Percentiles rank a stretch among this genome's conserved stretches.
phyloP scores from a whole-genome alignment of 2,113 vertebrate genomes.

The Pseudorasbora parva region DNA sequence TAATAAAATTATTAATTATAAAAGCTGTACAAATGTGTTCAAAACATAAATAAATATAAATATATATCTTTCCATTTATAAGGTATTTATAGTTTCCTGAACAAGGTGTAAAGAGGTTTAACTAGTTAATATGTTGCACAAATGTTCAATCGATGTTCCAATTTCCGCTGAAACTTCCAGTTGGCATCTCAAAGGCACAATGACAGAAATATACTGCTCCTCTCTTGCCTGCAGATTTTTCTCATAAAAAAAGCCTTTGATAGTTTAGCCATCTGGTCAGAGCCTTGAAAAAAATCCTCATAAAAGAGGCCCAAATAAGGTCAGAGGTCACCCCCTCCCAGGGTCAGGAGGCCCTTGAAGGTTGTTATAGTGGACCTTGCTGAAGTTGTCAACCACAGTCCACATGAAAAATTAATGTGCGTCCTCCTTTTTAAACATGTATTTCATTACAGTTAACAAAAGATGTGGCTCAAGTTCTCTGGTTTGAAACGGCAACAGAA shows the following conservation, averaged over 20 bases:
- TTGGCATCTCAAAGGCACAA: slow-evolving; percentile 73
- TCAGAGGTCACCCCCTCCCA: slow-evolving; percentile 89
- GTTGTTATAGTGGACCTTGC: slow-evolving; percentile 88
- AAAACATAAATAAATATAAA: too few relatives aligned
- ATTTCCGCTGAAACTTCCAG: slow-evolving; percentile 48
- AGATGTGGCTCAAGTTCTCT: slow-evolving; percentile 19
- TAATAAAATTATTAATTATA: too few relatives aligned
- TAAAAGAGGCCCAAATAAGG: slow-evolving; percentile 94
- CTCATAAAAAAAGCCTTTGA: slow-evolving; percentile 97
- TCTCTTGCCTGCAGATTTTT: slow-evolving; percentile 90
- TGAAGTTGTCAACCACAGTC: slow-evolving; percentile 91
- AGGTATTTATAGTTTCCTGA: background rate
- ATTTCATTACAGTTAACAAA: slow-evolving; percentile 84
- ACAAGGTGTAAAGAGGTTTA: background rate
- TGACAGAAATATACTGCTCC: slow-evolving; percentile 86
- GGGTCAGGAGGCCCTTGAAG: slow-evolving; percentile 90
- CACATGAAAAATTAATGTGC: slow-evolving; percentile 92
- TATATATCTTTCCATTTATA: background rate
- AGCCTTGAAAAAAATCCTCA: slow-evolving; percentile 88
- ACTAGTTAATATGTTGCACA: background rate
- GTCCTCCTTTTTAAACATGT: slow-evolving; percentile 86
- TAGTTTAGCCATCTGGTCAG: slow-evolving; percentile 98
- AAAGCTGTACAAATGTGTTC: too few relatives aligned
- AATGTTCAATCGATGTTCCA: slow-evolving; percentile 19
- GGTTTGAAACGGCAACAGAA: background rate